These are phyloP conservation scores for Paedocypris micromegethes DNA, from an alignment of 2,797 vertebrate genomes.

Conservation along the genomic window DNA sequence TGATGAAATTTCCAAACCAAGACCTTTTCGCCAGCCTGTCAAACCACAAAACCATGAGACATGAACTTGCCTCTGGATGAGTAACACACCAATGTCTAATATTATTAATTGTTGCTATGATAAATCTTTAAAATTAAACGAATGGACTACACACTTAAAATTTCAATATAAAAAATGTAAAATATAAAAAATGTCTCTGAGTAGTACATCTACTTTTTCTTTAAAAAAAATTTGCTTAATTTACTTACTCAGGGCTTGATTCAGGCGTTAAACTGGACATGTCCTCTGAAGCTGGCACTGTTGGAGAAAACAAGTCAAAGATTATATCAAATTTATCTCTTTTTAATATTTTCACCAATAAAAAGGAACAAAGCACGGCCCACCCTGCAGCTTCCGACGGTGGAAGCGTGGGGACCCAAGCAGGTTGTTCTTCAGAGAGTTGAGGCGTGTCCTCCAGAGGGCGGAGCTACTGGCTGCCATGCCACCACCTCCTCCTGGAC, in stretches of 20 bases:
- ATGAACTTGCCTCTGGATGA: not conserved
- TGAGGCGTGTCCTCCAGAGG: slow-evolving; percentile 89
- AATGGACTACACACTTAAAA: slow-evolving; percentile 37
- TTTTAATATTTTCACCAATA: no score
- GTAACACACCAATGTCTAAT: no score
- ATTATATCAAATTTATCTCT: no score
- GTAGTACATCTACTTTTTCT: not conserved
- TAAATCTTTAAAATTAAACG: not conserved
- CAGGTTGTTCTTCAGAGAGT: slow-evolving; percentile 91
- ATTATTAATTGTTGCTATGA: no score
- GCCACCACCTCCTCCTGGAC: slow-evolving; percentile 71
- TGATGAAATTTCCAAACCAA: slow-evolving; percentile 94
- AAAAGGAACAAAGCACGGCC: slow-evolving; percentile 16
- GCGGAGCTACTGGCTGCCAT: slow-evolving; percentile 83
- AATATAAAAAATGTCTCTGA: not conserved
- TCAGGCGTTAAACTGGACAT: slow-evolving; percentile 93
- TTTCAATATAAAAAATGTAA: no score
- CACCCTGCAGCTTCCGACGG: slow-evolving; percentile 90
- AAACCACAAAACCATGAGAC: slow-evolving; percentile 4
- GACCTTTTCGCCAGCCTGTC: slow-evolving; percentile 87
- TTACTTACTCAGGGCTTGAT: slow-evolving; percentile 88
- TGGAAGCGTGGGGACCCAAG: slow-evolving; percentile 89
- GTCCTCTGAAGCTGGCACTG: slow-evolving; percentile 88
- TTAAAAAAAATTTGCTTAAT: no score
- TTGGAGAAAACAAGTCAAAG: slow-evolving; percentile 19